Conservation (phyloP, 1,140 invertebrate species). For the Tetragnatha versicolor region DNA sequence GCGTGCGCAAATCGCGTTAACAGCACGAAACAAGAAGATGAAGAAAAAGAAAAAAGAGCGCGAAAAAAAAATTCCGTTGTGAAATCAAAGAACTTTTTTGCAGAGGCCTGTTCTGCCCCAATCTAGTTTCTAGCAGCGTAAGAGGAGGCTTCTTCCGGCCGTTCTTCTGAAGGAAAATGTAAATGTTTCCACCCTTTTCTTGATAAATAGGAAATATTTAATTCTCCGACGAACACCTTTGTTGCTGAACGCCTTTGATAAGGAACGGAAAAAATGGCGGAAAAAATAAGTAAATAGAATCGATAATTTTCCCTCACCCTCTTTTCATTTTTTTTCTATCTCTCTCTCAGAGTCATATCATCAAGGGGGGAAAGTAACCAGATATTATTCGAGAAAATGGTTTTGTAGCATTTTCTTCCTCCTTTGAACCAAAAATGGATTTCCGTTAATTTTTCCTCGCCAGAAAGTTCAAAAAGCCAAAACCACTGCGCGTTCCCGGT, state of each 20-base stretch:
- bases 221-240: constrained; percentile 42
- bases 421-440: constrained; percentile 48
- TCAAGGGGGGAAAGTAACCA: constrained; percentile 54
- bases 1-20: constrained; percentile 48
- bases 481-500: background rate
- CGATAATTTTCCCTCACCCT: constrained; percentile 33
- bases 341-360: no score
- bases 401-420: constrained; percentile 35
- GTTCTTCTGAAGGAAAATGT: constrained; percentile 25
- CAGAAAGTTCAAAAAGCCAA: constrained; percentile 16
- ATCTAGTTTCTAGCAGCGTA: constrained; percentile 9
- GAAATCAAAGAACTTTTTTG: constrained; percentile 46
- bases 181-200: constrained; percentile 43
- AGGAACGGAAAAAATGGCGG: background rate
- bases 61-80: background rate
- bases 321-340: no score
- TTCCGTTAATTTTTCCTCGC: constrained; percentile 49
- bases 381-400: constrained; percentile 55
- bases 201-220: constrained; percentile 55
- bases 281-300: background rate
- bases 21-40: background rate
- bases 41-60: constrained; percentile 7
- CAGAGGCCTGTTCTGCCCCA: constrained; percentile 16
- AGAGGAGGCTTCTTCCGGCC: background rate
- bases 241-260: background rate